Evolutionary conservation across 2,888 invertebrate species (phyloP).

Genomic region (Chymomyza caudatula): DNA sequence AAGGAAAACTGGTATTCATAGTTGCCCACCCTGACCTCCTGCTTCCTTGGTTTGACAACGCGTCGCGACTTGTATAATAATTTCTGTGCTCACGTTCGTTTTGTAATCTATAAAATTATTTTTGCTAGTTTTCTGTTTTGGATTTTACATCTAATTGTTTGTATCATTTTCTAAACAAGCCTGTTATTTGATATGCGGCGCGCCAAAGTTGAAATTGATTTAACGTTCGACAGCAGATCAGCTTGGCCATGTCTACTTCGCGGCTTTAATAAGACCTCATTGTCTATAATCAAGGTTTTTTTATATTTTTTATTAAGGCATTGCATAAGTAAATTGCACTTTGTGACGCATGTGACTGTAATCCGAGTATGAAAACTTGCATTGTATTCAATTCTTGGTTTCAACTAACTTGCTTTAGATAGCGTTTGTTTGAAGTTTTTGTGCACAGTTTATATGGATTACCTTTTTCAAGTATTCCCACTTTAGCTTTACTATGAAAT

Average conservation of each 20-base stretch:
- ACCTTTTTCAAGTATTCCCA: background rate
- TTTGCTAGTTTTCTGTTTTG: constrained; percentile 50
- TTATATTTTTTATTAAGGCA: background rate
- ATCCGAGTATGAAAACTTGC: constrained; percentile 17
- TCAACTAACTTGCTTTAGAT: background rate
- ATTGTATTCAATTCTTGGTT: constrained; percentile 5
- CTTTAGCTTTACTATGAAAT: background rate
- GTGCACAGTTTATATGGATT: constrained; percentile 31
- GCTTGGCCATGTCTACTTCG: constrained; percentile 9
- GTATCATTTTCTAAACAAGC: constrained; percentile 35
- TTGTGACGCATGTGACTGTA: constrained; percentile 32
- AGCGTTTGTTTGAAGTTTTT: constrained; percentile 33
- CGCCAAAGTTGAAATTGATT: constrained; percentile 62
- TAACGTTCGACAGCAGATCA: constrained; percentile 67
- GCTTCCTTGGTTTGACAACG: constrained; percentile 49
- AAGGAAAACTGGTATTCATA: constrained; percentile 58
- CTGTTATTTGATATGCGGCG: constrained; percentile 64
- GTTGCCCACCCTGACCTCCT: constrained; percentile 67
- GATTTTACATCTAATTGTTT: constrained; percentile 54
- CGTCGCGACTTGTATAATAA: constrained; percentile 59
- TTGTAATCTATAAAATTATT: constrained; percentile 1
- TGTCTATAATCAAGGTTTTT: background rate
- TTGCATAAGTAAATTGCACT: constrained; percentile 38
- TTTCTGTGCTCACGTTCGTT: constrained; percentile 24
- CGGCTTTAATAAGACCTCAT: constrained; percentile 46